A percentile compares a stretch with the other conserved stretches of the same genome.
These are phyloP conservation scores for Bufo bufo DNA, from an alignment of 2,113 vertebrate genomes.

Conservation along the genomic window DNA sequence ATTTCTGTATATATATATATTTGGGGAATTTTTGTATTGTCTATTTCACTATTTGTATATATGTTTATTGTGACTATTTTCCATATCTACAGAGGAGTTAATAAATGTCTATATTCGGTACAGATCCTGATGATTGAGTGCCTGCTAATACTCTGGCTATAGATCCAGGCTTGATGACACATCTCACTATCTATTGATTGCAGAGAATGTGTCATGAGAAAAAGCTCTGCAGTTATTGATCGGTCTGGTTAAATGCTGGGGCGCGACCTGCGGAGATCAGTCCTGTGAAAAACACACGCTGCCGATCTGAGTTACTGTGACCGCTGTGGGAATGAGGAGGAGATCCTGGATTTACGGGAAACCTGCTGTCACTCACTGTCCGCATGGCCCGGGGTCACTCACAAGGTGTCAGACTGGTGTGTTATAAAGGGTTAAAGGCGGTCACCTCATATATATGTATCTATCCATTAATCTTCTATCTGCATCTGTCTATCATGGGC, in stretches of 20 bases:
- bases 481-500: not conserved
- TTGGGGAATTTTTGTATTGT: no score
- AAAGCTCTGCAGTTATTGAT: constrained; percentile 26
- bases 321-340: not conserved
- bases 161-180: not conserved
- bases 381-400: not conserved
- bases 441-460: no score
- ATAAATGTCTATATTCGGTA: no score
- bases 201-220: constrained; percentile 9
- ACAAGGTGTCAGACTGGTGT: not conserved
- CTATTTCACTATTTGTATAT: no score
- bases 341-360: not conserved
- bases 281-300: constrained; percentile 41
- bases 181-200: constrained; percentile 42
- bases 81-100: no score
- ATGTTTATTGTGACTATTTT: no score
- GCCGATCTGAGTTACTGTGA: not conserved
- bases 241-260: constrained; percentile 33
- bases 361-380: not conserved
- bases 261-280: constrained; percentile 16
- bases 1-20: no score
- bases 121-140: no score
- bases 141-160: not conserved
- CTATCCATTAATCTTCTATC: not conserved
- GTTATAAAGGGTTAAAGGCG: not conserved